Evolutionary conservation across 2,888 invertebrate genomes (phyloP), one percentile per base, ranked within the genome.

Genomic region (Acrocera orbiculus): DNA sequence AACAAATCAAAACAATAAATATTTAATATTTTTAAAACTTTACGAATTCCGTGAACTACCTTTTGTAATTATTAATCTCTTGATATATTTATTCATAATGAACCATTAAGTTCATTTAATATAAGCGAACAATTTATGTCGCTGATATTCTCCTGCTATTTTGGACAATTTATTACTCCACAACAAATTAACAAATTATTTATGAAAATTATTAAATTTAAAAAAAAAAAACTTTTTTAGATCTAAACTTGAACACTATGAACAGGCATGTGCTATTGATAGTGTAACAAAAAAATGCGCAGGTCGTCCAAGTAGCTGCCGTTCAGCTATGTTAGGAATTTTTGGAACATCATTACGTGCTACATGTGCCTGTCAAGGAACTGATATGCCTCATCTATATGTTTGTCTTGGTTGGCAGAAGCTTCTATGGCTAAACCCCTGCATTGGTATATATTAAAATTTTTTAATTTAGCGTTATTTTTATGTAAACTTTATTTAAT

Each of bases 331-430:
- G 61, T 67, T 89, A 32, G 83, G 82, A 11, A 86, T 89, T 42
- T 67, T 89, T 31, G 89, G 89, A 16, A 89, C 89, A n/a, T 79
- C 82, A 54, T 65, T 90, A 31, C 67, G 87, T 42, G 80, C 82
- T 24, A 80, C 80, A 34, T 90, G 90, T 53, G 82, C 81, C 27
- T 90, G 90, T 56, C 76, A 83, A 42, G 83, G 83, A 22, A 79
- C 81, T 3, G 85, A 87, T 62, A 73, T 79, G 51, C 74, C 77
- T 24, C 80, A 85, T 54, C 65, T 85, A 22, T 85, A 86, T 55
- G 81, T 83, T 51, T 89, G 89, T 48, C 69, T 87, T 1, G 87
- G 86, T 33, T 89, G 89, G 87, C 83, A 87, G 50, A 60, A 87
- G 38, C 67, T 87, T 25, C 67, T 89, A 24, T 89, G 89, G 87